A percentile compares a stretch with the other conserved stretches of the same genome.
Evolutionary conservation across 2,888 invertebrate genomes (phyloP).

Genomic region (Synanthedon vespiformis): DNA sequence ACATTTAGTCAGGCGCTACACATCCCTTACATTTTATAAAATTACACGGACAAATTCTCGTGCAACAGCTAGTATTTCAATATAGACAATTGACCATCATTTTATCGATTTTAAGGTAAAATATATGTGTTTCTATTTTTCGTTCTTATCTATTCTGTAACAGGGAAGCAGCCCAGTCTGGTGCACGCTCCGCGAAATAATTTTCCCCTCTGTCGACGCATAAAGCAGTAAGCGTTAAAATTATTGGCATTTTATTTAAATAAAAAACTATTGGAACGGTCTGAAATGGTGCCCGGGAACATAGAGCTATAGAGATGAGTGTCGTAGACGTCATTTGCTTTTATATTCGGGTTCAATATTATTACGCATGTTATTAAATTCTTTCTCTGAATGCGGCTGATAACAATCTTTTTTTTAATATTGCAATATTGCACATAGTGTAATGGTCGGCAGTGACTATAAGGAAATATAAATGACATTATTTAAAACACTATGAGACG

Average conservation of each 20-base stretch:
- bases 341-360: slow-evolving; percentile 30
- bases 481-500: slow-evolving; percentile 27
- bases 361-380: slow-evolving; percentile 62
- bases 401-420: slow-evolving; percentile 56
- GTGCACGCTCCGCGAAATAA: slow-evolving; percentile 20
- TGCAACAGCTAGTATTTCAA: too few relatives aligned
- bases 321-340: slow-evolving; percentile 22
- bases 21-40: too few relatives aligned
- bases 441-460: slow-evolving; percentile 55
- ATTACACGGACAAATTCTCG: too few relatives aligned
- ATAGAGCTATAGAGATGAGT: slow-evolving; percentile 10
- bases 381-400: slow-evolving; percentile 48
- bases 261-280: slow-evolving; percentile 36
- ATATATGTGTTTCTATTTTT: not conserved
- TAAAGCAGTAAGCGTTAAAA: slow-evolving; percentile 33
- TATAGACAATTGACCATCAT: too few relatives aligned
- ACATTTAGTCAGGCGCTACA: too few relatives aligned
- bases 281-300: slow-evolving; percentile 9
- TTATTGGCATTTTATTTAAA: slow-evolving; percentile 52
- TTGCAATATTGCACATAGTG: slow-evolving; percentile 61
- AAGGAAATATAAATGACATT: slow-evolving; percentile 36
- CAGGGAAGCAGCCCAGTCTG: slow-evolving; percentile 2
- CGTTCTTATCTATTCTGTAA: not conserved
- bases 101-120: too few relatives aligned
- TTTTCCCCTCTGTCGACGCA: slow-evolving; percentile 29